Base-by-base conservation (phyloP, 2,797 vertebrate genomes). In the Sebastes miniatus region DNA sequence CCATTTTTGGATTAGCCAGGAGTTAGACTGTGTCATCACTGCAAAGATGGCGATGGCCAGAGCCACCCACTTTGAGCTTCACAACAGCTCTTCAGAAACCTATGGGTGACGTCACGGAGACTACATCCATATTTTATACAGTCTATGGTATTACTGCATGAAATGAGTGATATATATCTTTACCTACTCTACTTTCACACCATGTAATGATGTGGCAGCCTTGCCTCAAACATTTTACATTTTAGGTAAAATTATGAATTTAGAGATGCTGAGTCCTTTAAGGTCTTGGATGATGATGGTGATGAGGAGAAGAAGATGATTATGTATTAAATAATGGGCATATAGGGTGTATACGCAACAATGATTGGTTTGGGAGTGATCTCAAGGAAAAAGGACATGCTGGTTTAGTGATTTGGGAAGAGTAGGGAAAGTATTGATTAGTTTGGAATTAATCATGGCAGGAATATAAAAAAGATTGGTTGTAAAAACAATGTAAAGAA, bases 131-230 rank as follows among this genome's bases (percentile, higher is more conserved):
- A 47, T 8, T 18, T 47, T 47, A 20, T 8, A 0, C 43, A 47
- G 16, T 47, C 43, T 47, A 47, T 47, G 43, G 20, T 27, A 1
- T 29, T 24, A 24, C 12, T 39, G 25, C 24, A 36, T 58, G 22
- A 5, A 9, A 59, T 25, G 24, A 73, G 59, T 69, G 31, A 59
- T 69, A 68, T 66, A 29, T 29, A 2, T 43, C 39, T 79, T 47
- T 6, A 61, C 18, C 9, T 25, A n/a, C 22, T 66, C 29, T 29
- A 36, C 36, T 31, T 31, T 31, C 9, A 29, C 16, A 18, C 27
- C 4, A n/a, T 16, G 31, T 32, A 22, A 36, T 27, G 29, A 20
- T n/a, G 6, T 34, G 27, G 7, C 36, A 68, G n/a, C 8, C 25
- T 61, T 32, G 52, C 1, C 52, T n/a, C 52, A 54, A 54, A 54